Conservation (phyloP, 2,113 vertebrate genomes). For the Eupsittula cactorum region DNA sequence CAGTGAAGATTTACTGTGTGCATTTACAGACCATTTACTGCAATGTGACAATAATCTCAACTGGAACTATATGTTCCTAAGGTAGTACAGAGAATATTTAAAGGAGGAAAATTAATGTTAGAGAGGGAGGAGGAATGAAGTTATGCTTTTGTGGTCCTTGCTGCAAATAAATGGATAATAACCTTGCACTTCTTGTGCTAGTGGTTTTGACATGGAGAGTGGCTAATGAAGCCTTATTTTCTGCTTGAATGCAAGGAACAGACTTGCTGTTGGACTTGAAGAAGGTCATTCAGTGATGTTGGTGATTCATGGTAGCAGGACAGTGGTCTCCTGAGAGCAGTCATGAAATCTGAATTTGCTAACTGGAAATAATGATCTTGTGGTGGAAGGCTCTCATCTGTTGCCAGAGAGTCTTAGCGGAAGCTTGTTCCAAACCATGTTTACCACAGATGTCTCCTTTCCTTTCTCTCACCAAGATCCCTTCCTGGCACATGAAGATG, state of each 20-base stretch:
- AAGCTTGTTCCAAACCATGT: conserved; percentile 50
- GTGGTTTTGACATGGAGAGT: neutral
- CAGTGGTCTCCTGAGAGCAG: conserved; percentile 6
- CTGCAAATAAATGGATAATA: neutral
- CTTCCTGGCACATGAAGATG: conserved; percentile 14
- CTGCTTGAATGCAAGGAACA: conserved; percentile 18
- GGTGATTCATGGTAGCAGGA: conserved; percentile 40
- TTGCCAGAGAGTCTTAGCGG: conserved; percentile 18
- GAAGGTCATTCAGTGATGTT: conserved; percentile 7
- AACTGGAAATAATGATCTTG: conserved; percentile 62
- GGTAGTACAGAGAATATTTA: neutral
- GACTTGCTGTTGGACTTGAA: conserved; percentile 7
- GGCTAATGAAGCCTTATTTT: conserved; percentile 12
- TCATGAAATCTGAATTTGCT: conserved; percentile 45
- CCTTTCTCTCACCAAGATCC: conserved; percentile 24
- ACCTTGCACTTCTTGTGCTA: neutral
- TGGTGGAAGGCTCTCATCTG: conserved; percentile 54
- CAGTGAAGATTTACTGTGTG: neutral
- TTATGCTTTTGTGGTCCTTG: neutral
- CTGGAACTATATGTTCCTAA: neutral
- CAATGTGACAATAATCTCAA: neutral
- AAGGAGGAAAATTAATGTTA: neutral
- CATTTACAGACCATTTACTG: neutral
- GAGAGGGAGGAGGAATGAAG: neutral
- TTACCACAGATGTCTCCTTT: conserved; percentile 56